These are phyloP conservation scores for Peromyscus aztecus DNA, from an alignment of 2,797 vertebrate species.

Conservation along the genomic window DNA sequence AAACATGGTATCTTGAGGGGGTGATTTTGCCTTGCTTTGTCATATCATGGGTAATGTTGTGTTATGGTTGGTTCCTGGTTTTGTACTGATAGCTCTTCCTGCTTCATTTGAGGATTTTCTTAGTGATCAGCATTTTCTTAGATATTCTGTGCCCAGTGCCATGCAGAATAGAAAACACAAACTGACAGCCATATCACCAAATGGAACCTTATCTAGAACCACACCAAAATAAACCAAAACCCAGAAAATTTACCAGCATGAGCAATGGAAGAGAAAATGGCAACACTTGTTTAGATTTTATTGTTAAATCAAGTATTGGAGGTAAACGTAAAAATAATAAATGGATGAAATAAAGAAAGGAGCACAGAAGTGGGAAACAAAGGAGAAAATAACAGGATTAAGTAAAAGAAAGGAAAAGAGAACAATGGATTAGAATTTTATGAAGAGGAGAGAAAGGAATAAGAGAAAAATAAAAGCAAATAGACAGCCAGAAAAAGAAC, in stretches of 20 bases:
- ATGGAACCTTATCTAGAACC: background rate
- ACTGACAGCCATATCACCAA: background rate
- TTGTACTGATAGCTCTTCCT: background rate
- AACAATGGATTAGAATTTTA: background rate
- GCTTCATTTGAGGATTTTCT: background rate
- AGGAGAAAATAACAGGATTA: background rate
- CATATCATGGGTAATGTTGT: background rate
- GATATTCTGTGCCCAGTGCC: background rate
- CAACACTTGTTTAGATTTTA: background rate
- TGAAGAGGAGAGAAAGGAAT: background rate
- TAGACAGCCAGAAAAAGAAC: background rate
- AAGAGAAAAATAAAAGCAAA: background rate
- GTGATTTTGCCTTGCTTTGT: background rate
- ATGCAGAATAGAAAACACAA: background rate
- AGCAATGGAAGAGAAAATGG: background rate
- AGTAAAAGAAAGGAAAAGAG: background rate
- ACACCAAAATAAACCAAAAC: background rate
- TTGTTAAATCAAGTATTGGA: background rate
- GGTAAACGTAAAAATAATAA: background rate
- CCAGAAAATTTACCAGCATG: background rate
- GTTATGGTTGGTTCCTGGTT: background rate
- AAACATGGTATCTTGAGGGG: too few relatives aligned
- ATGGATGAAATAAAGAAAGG: background rate
- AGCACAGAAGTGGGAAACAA: background rate
- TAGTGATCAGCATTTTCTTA: background rate